phyloP scores from a whole-genome alignment of 2,797 vertebrate genomes.

The Tenualosa ilisha region DNA sequence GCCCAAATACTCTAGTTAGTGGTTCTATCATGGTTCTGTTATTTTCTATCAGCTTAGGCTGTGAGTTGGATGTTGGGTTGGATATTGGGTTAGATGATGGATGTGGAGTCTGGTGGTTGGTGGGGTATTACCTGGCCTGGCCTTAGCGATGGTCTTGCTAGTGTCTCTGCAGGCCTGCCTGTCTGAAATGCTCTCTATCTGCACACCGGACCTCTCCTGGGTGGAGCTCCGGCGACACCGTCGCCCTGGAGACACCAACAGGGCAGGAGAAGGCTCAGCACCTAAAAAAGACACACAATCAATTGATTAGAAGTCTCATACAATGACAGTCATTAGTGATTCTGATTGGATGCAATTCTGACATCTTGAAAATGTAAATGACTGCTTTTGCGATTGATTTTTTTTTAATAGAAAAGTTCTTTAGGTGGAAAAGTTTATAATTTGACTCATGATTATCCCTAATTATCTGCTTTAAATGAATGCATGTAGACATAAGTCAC shows the following conservation, averaged over 20 bases:
- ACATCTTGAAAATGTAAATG: neutral
- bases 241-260: slow-evolving; percentile 83
- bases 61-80: neutral
- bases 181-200: slow-evolving; percentile 72
- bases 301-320: neutral
- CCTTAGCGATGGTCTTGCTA: slow-evolving; percentile 73
- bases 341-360: neutral
- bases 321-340: neutral
- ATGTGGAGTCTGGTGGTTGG: neutral
- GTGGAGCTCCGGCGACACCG: slow-evolving; percentile 76
- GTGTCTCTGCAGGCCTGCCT: slow-evolving; percentile 69
- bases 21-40: too few relatives aligned
- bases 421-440: too few relatives aligned
- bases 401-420: too few relatives aligned
- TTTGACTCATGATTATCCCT: too few relatives aligned
- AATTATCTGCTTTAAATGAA: too few relatives aligned
- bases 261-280: slow-evolving; percentile 89
- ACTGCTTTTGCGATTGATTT: too few relatives aligned
- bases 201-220: slow-evolving; percentile 65
- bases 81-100: too few relatives aligned
- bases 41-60: too few relatives aligned
- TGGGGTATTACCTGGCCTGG: slow-evolving; percentile 79
- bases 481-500: neutral
- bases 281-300: slow-evolving; percentile 67
- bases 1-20: too few relatives aligned